Percentiles rank a stretch among this genome's conserved stretches.
These are phyloP conservation scores for Liodrosophila aerea DNA, from an alignment of 2,888 invertebrate species.

Conservation along the genomic window DNA sequence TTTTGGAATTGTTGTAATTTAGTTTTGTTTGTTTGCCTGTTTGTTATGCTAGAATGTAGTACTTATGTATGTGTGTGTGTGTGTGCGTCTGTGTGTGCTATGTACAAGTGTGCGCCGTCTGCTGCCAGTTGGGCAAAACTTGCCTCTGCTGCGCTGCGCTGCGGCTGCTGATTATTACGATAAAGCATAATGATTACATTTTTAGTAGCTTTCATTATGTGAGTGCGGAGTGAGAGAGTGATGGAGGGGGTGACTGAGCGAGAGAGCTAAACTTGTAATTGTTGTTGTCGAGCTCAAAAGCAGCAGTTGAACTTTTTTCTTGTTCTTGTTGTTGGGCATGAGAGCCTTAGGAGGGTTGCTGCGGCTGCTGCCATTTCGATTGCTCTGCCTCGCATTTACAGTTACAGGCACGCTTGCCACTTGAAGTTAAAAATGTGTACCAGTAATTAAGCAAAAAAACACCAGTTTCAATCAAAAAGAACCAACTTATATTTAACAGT, in stretches of 20 bases:
- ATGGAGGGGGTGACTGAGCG: constrained; percentile 4
- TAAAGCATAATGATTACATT: constrained; percentile 76
- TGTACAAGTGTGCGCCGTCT: constrained; percentile 38
- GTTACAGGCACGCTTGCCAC: neutral
- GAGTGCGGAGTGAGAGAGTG: constrained; percentile 26
- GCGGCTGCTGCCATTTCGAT: constrained; percentile 18
- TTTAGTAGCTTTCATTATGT: constrained; percentile 62
- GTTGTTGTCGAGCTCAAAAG: constrained; percentile 47
- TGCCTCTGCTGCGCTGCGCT: constrained; percentile 34
- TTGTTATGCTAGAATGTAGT: constrained; percentile 62
- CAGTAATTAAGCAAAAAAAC: too few species aligned
- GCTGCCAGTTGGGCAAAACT: constrained; percentile 43
- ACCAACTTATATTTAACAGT: too few species aligned
- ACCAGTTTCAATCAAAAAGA: too few species aligned
- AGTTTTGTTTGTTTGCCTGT: constrained; percentile 78
- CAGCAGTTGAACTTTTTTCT: constrained; percentile 53
- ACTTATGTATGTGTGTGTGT: constrained; percentile 31
- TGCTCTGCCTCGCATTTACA: constrained; percentile 16
- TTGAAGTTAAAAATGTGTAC: too few species aligned
- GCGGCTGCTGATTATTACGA: constrained; percentile 75
- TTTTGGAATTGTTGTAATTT: constrained; percentile 79
- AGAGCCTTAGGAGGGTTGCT: constrained; percentile 33
- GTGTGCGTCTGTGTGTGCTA: constrained; percentile 39
- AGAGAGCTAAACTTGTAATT: constrained; percentile 40
- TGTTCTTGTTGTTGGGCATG: constrained; percentile 6